phyloP scores from a whole-genome alignment of 2,113 vertebrate genomes.

The Triplophysa dalaica region DNA sequence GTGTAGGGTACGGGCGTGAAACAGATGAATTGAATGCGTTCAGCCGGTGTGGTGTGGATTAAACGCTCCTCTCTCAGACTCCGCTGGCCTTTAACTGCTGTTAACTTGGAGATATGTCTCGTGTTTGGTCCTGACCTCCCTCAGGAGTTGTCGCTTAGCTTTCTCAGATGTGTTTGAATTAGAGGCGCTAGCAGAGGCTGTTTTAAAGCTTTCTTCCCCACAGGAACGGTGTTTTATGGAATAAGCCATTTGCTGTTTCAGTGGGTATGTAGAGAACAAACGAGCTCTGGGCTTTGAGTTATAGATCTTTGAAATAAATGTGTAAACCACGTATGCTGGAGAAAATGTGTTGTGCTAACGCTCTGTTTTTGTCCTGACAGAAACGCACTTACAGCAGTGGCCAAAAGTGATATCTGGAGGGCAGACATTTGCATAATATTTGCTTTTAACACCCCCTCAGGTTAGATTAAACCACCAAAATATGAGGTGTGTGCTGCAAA shows the following conservation, averaged over 20 bases:
- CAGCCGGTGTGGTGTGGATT: constrained; percentile 35
- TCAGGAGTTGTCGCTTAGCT: constrained; percentile 8
- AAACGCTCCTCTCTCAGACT: constrained; percentile 13
- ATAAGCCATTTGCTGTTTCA: neutral
- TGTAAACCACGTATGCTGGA: neutral
- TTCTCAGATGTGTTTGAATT: constrained; percentile 13
- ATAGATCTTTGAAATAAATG: neutral
- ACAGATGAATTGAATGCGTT: constrained; percentile 35
- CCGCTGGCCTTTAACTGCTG: constrained; percentile 24
- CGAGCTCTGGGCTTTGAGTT: neutral
- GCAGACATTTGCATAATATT: too few relatives aligned
- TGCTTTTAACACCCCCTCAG: too few relatives aligned
- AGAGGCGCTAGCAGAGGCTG: neutral
- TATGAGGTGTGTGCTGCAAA: too few relatives aligned
- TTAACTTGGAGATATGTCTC: constrained; percentile 24
- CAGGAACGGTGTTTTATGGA: neutral
- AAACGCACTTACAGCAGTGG: neutral
- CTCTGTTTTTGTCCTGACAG: neutral
- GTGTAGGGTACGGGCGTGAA: neutral
- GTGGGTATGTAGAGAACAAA: neutral
- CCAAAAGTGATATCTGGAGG: too few relatives aligned
- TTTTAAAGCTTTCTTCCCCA: neutral
- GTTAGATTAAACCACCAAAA: too few relatives aligned
- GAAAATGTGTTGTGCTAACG: neutral
- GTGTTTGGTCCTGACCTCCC: neutral